phyloP scores from a whole-genome alignment of 2,113 vertebrate genomes.

The Peromyscus maniculatus region DNA sequence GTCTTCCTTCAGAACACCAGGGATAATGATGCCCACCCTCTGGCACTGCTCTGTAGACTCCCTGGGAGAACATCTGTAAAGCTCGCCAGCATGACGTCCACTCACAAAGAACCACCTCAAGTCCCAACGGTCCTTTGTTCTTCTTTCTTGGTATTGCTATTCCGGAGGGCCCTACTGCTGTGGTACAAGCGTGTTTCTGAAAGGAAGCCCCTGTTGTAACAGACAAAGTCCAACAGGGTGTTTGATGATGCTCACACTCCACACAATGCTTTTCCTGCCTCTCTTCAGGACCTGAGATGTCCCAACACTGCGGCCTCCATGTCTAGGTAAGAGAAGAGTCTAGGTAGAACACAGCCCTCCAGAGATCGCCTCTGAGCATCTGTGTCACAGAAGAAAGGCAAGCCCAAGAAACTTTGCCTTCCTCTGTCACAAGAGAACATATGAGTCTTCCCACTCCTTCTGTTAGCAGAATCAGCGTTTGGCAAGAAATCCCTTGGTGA shows the following conservation, averaged over 20 bases:
- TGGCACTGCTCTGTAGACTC: background rate
- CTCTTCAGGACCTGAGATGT: background rate
- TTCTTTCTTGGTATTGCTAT: background rate
- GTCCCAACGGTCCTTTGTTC: background rate
- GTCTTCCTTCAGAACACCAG: background rate
- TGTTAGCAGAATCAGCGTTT: conserved; percentile 86
- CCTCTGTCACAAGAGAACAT: conserved; percentile 46
- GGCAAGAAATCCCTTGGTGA: conserved; percentile 80
- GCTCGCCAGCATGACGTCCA: background rate
- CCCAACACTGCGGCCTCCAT: accelerated
- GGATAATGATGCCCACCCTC: background rate
- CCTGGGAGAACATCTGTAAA: background rate
- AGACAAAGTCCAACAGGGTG: background rate
- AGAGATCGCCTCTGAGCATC: conserved; percentile 44
- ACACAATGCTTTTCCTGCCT: background rate
- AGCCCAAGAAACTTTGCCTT: conserved; percentile 60
- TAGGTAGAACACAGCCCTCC: background rate
- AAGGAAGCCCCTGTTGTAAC: background rate
- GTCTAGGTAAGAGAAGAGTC: background rate
- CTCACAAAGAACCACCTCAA: background rate
- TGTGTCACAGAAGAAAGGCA: conserved; percentile 55
- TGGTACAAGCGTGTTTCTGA: background rate
- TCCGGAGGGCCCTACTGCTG: background rate
- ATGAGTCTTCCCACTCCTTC: conserved; percentile 74
- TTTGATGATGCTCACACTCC: background rate